Evolutionary conservation across 2,797 vertebrate species (phyloP), one percentile per base, ranked within the genome.

Genomic region (Bovichtus variegatus): DNA sequence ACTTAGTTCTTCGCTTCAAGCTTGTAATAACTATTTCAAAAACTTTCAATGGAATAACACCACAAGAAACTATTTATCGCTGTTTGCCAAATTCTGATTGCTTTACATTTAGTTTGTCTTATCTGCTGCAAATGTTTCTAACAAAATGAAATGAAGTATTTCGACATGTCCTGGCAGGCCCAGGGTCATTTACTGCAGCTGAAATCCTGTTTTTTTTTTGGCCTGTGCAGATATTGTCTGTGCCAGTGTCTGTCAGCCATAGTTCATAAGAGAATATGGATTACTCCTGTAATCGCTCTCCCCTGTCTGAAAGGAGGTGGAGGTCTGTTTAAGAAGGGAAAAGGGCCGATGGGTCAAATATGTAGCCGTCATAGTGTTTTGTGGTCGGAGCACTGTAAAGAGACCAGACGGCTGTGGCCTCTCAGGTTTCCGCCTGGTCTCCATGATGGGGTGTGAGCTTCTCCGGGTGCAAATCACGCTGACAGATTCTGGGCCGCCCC

Each of bases 401-500:
- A 84, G 79, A 88, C 78, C 84, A 58, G 71, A 83, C 83, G 82
- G 78, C 84, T 81, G 81, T 53, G 84, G 83, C 76, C 87, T 87
- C 92, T 91, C 87, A 86, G 89, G 90, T 95, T 95, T 94, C 91
- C 74, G 68, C 82, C 87, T 79, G 87, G 82, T 90, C 87, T 86
- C 69, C 43, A 23, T 91, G 91, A 95, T 95, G 93, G 93, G 95
- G 92, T 91, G 91, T 65, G 63, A 92, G 92, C 87, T 90, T 92
- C 92, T 93, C 86, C 34, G 91, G 91, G 93, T 93, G 94, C 95
- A 96, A 96, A 96, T 96, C 96, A 95, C 88, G 53, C 81, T 95
- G 95, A 96, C 95, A 95, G 94, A 91, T 96, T 96, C 95, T 96
- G 95, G 95, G 95, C 95, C 76, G 85, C 91, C 85, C 94, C 90